Evolutionary conservation across 2,797 vertebrate species (phyloP).

Genomic region (Chloroceryle inda): DNA sequence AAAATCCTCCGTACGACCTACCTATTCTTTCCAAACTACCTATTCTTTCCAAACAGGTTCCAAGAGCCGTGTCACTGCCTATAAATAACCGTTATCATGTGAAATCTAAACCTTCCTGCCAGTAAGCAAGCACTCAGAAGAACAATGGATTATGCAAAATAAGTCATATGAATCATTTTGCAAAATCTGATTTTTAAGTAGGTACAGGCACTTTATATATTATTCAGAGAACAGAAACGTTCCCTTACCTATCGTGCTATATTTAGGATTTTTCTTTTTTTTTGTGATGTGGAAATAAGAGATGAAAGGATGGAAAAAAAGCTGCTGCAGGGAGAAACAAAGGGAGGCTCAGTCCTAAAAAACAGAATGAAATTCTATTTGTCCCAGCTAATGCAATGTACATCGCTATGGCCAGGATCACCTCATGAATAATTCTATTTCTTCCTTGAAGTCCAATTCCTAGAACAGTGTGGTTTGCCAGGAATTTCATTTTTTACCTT

Average conservation of each 20-base stretch:
- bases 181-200: slow-evolving; percentile 59
- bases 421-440: not conserved
- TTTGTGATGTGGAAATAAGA: slow-evolving; percentile 22
- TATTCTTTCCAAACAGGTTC: slow-evolving; percentile 8
- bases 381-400: not conserved
- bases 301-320: not conserved
- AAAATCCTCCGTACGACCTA: not conserved
- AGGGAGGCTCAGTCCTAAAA: not conserved
- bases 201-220: slow-evolving; percentile 45
- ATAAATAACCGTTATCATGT: slow-evolving; percentile 46
- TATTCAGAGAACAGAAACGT: slow-evolving; percentile 6
- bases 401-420: not conserved
- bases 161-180: slow-evolving; percentile 53
- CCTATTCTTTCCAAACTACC: not conserved
- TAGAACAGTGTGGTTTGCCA: not conserved
- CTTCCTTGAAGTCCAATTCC: not conserved
- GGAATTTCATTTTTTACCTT: not conserved
- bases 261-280: slow-evolving; percentile 7
- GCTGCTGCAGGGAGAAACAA: not conserved
- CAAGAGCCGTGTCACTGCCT: slow-evolving; percentile 39
- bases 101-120: slow-evolving; percentile 43
- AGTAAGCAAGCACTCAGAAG: slow-evolving; percentile 24
- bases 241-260: slow-evolving; percentile 41
- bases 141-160: slow-evolving; percentile 62
- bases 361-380: not conserved